Evolutionary conservation across 1,140 invertebrate genomes (phyloP), one percentile per base, ranked within the genome.

Genomic region (Microplitis demolitor): DNA sequence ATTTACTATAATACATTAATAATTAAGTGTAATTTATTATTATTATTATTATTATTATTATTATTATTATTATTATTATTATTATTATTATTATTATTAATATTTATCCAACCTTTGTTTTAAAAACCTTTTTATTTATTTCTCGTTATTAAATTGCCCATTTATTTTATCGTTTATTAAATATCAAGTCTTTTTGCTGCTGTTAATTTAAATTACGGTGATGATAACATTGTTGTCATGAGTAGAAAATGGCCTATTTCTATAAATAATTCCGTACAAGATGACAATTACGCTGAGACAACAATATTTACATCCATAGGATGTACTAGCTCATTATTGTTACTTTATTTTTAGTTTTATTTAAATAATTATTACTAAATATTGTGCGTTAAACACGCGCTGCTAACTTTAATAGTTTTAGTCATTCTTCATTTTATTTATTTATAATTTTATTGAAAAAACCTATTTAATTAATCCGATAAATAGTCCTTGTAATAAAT

Each of bases 221-320:
- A 60, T 80, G 74, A 71, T 13, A 64, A 33, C 54, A 33, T 9
- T 64, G 11, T 35, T 67, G 53, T 11, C 66, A 35, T 53, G 37
- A 60, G 56, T 69, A 81, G 81, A 85, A 85, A 84, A 81, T 80
- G 78, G 81, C 83, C 79, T 83, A 83, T 81, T 83, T 83, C 79
- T 79, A 79, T 79, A 45, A 9, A 45, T 45, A 45, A 81, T 76
- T 83, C 78, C 76, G 73, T 78, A 81, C 79, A 84, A 83, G 78
- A 81, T 78, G 78, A 77, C 78, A 79, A 73, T 77, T 76, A 79
- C 77, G 62, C 76, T 77, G 78, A 76, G 62, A 80, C 64, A 76
- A 79, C 77, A 77, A 78, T 74, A 69, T 13, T 79, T 85, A 83
- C 85, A 87, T 87, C 86, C 85, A 85, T 85, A 78, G 86, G 86